Conservation (phyloP, 2,888 invertebrate species). For the Ectemnius continuus region DNA sequence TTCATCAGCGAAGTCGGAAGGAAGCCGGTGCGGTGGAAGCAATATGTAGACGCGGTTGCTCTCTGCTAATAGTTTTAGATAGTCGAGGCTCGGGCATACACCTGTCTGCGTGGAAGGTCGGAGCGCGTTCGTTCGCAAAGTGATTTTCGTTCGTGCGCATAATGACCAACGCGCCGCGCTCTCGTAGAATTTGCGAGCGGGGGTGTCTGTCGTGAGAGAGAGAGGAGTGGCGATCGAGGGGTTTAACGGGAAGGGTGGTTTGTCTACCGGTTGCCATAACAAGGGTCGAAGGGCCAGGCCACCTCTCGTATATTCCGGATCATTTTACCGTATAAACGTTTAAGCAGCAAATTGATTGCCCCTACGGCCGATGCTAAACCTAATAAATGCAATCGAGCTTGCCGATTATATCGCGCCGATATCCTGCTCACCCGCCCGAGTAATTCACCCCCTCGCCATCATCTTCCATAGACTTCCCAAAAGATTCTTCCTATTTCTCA, state of each 20-base stretch:
- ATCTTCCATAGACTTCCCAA: too few relatives aligned
- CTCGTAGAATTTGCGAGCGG: background rate
- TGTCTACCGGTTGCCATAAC: slow-evolving; percentile 54
- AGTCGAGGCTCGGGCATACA: background rate
- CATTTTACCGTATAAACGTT: slow-evolving; percentile 65
- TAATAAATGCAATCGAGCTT: slow-evolving; percentile 52
- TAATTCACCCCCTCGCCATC: slow-evolving; percentile 19
- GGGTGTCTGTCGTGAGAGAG: background rate
- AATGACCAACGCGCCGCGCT: slow-evolving; percentile 44
- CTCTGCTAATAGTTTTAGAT: too few relatives aligned
- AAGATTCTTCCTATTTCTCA: too few relatives aligned
- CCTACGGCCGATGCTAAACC: slow-evolving; percentile 46
- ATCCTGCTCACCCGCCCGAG: slow-evolving; percentile 33
- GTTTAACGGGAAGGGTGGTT: slow-evolving; percentile 49
- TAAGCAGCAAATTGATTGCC: slow-evolving; percentile 57
- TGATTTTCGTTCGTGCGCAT: slow-evolving; percentile 59
- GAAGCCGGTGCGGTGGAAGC: background rate
- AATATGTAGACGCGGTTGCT: background rate
- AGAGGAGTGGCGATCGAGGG: slow-evolving; percentile 32
- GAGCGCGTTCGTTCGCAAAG: slow-evolving; percentile 36
- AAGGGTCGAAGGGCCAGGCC: slow-evolving; percentile 43
- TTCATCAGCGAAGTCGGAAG: background rate
- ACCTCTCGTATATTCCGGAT: slow-evolving; percentile 53
- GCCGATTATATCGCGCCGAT: slow-evolving; percentile 40
- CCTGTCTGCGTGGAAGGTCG: slow-evolving; percentile 18